These are phyloP conservation scores for Ceratina calcarata DNA, from an alignment of 1,140 invertebrate genomes.

Conservation along the genomic window DNA sequence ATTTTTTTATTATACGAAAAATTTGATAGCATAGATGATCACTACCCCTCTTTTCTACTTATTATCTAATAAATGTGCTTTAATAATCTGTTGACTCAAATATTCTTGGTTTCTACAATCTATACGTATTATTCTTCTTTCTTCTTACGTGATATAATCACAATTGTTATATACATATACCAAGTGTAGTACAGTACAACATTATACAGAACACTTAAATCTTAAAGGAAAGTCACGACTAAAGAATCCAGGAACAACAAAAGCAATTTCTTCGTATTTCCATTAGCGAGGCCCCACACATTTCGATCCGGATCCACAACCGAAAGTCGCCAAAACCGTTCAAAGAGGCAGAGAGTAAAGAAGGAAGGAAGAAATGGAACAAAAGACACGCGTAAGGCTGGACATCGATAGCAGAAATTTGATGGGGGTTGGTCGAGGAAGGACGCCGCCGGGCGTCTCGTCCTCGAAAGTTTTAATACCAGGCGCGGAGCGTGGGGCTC, in stretches of 20 bases:
- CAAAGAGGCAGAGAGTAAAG: not conserved
- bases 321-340: not conserved
- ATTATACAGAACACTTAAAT: not conserved
- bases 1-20: too few relatives aligned
- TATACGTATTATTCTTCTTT: not conserved
- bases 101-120: not conserved
- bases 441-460: conserved; percentile 65
- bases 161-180: too few relatives aligned
- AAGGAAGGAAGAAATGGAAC: conserved; percentile 11
- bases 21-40: too few relatives aligned
- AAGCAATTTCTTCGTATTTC: not conserved
- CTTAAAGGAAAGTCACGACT: too few relatives aligned
- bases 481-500: conserved; percentile 70
- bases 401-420: conserved; percentile 71
- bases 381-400: conserved; percentile 60
- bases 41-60: too few relatives aligned
- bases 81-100: not conserved
- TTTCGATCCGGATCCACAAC: too few relatives aligned
- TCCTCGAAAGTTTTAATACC: conserved; percentile 78
- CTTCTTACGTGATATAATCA: not conserved
- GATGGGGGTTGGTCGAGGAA: conserved; percentile 52
- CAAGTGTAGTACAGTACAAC: not conserved
- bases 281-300: not conserved
- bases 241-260: too few relatives aligned
- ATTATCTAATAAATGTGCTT: too few relatives aligned